Evolutionary conservation across 2,888 invertebrate species (phyloP), one percentile per base, ranked within the genome.

Genomic region (Troglohyphantes excavatus): DNA sequence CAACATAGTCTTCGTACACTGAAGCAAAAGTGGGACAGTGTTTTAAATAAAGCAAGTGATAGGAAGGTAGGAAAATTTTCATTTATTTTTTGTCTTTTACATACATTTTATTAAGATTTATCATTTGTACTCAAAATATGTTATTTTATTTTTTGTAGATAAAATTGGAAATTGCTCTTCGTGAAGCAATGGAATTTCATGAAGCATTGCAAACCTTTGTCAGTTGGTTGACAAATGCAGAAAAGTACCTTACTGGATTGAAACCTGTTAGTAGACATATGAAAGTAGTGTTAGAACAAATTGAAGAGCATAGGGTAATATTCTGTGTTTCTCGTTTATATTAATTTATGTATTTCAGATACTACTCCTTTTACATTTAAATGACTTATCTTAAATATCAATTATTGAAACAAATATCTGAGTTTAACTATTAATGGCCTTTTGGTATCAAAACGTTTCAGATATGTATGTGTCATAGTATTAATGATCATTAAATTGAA

Each of bases 181-280:
- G 97, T 92, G 98, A 99, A 94, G 99, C 99, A 0, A 93, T 93
- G 26, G 98, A 98, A 93, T 99, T 99, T 96, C 98, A 99, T 94
- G 97, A 97, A 93, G 97, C 98, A 0, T 95, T 99, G 43, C 97
- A 98, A 93, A 96, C 96, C 2, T 99, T 99, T 94, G 97, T 98
- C 7, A 97, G 97, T 93, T 99, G 99, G 99, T 94, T 99, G 75
- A 98, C 98, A 2, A 96, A 97, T 93, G 98, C 98, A 0, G 99
- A 99, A 94, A 97, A 98, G 94, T 96, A 96, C 7, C 94, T 99
- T 0, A 96, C 96, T 0, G 96, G 96, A 83, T 95, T 98, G 92
- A 97, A 98, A 93, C 97, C 98, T 0, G 98, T 98, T 0, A 98
- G 98, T 5, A 95, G 99, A 81, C 96, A 99, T 17, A 95, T 99